Evolutionary conservation across 92 coral and sea anemone species (phyloP).

Genomic region (Epizoanthus stellaris): DNA sequence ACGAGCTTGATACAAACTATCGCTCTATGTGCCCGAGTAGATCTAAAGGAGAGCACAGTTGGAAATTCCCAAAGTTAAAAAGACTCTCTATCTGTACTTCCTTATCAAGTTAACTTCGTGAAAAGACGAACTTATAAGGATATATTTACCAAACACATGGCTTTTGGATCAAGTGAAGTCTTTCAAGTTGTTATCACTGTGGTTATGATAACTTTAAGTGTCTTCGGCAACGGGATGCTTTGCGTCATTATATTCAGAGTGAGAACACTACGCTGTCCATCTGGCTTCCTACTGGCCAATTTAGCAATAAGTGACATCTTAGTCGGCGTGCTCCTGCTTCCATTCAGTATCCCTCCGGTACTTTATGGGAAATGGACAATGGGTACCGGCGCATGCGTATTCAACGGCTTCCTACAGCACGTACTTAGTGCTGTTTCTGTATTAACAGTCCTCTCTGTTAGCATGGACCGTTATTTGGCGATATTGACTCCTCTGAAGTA

Average conservation of each 20-base stretch:
- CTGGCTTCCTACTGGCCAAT: constrained; percentile 79
- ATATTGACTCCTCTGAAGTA: constrained; percentile 75
- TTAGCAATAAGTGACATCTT: constrained; percentile 78
- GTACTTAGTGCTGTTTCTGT: constrained; percentile 78
- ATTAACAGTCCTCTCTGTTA: constrained; percentile 78
- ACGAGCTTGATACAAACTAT: no score
- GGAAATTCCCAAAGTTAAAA: no score
- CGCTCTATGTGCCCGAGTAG: no score
- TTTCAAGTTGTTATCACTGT: constrained; percentile 48
- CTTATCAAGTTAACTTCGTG: no score
- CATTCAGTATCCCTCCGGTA: constrained; percentile 70
- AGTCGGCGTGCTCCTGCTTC: constrained; percentile 70
- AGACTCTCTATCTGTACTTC: no score
- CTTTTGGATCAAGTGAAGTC: constrained; percentile 32
- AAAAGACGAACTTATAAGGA: no score
- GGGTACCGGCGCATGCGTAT: constrained; percentile 54
- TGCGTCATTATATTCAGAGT: constrained; percentile 74
- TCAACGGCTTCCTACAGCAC: constrained; percentile 77
- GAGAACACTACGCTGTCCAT: constrained; percentile 76
- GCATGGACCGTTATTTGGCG: constrained; percentile 83
- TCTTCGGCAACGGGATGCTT: constrained; percentile 70
- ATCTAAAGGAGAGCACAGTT: no score
- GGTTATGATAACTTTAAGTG: constrained; percentile 58
- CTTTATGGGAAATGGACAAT: constrained; percentile 37
- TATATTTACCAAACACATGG: background rate